Evolutionary conservation across 2,113 vertebrate species (phyloP), one percentile per base, ranked within the genome.

Genomic region (Gavia stellata): DNA sequence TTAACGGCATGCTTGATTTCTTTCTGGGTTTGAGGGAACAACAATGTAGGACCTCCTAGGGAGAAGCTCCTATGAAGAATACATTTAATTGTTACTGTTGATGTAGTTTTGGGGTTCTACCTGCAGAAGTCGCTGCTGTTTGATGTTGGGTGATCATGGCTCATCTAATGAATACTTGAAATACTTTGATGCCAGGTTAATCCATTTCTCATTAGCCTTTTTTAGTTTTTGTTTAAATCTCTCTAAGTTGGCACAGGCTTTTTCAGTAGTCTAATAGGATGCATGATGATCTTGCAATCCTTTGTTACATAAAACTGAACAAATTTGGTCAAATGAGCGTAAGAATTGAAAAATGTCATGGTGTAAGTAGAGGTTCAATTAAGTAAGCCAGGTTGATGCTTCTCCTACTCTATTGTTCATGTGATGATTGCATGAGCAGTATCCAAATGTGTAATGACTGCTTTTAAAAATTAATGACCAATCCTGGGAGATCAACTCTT

Each of bases 391-490:
- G 20, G 36, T 36, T 70, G 3, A 31, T 81, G 34, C 23, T 81
- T 44, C 17, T 59, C 7, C 3, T 53, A 9, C 45, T 75, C 6
- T 36, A 0, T 8, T 62, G 34, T 14, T 55, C 6, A 0, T 19
- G 17, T 34, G 45, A 6, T 66, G 9, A 0, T n/a, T 72, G 50
- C 34, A 34, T 47, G 34, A 90, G 34, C 26, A 36, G 38, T 11
- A 59, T 38, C 28, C 40, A 20, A 28, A 26, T 18, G 14, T 44
- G 34, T 62, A 45, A n/a, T 38, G 10, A 7, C 7, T 52, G 25
- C 3, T 49, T 63, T 70, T 38, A 9, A 31, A 44, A 87, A 75
- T 40, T 3, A 52, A 8, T 31, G 31, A 26, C 31, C 20, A 3
- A 1, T 42, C 56, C 44, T 65, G 31, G 10, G 23, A 77, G 53